phyloP scores from a whole-genome alignment of 1,140 invertebrate genomes.

The Argopecten irradians region DNA sequence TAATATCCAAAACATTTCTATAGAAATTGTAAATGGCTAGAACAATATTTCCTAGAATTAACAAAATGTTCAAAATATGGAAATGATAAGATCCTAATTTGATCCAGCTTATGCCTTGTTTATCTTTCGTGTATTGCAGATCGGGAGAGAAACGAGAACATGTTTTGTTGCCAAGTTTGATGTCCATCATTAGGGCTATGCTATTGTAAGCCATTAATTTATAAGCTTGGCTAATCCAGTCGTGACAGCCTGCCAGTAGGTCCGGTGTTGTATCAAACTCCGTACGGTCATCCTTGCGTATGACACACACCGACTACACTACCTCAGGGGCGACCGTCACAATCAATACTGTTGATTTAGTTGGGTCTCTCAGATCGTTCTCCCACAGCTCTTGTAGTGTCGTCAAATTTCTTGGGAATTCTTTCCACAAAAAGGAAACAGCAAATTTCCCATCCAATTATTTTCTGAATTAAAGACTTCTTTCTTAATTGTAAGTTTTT shows the following conservation, averaged over 20 bases:
- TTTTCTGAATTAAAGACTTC: background rate
- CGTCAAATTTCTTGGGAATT: background rate
- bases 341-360: constrained; percentile 1
- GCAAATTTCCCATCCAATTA: constrained; percentile 2
- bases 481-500: background rate
- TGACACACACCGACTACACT: background rate
- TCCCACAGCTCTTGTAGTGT: background rate
- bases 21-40: too few relatives aligned
- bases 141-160: background rate
- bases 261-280: background rate
- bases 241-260: background rate
- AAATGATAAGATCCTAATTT: background rate
- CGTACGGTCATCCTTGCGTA: background rate
- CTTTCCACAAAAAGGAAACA: constrained; percentile 16
- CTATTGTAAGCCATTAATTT: constrained; percentile 1
- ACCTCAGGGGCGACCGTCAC: background rate
- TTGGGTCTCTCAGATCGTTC: background rate
- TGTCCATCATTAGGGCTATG: background rate
- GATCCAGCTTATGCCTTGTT: background rate
- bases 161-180: background rate
- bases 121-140: too few relatives aligned
- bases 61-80: background rate
- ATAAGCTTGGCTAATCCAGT: background rate
- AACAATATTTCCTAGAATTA: too few relatives aligned
- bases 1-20: too few relatives aligned